Base-by-base conservation (phyloP, 2,797 vertebrate species). In the Triplophysa yarkandensis region DNA sequence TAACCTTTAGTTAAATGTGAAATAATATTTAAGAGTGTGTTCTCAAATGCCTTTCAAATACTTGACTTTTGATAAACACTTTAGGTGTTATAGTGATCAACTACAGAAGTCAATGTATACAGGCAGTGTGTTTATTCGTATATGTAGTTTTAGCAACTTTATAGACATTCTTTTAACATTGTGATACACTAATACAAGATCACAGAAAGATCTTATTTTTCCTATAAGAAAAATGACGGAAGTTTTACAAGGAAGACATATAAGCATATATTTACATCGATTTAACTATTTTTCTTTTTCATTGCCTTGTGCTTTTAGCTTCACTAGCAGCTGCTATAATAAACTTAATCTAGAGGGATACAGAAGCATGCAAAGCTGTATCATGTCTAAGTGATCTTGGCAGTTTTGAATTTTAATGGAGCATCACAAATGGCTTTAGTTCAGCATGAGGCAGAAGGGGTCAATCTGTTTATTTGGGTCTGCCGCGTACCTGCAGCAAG, bases 401-500 rank as follows among this genome's bases (percentile, higher is more conserved):
- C 71, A 74, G 71, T 75, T 75, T 68, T 50, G 55, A 61, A 25
- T 61, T 58, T 46, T 58, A 66, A 66, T 58, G 63, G 19, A 57
- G 62, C 50, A 48, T 74, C 50, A 66, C 39, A 57, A 46, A 62
- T 71, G 44, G 27, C 68, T 61, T 65, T 66, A 58, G 50, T 44
- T 58, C 16, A 50, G 28, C 28, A 48, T 54, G 21, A 64, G 43
- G 44, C 4, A 30, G 8, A 58, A 3, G 25, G 9, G 2, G 16
- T 48, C n/a, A 79, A 9, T 67, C 28, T 3, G 32, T 61, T 92
- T 87, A 92, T 85, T 93, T 93, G 77, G 89, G 90, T 73, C 91
- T 92, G 48, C 0, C 85, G 87, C 92, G 90, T 77, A 97, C 95
- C 89, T 99, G 98, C 70, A 99, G 94, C 86, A 99, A 88, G 0